Base-by-base conservation (phyloP, 2,888 invertebrate species). In the Catocala nupta region DNA sequence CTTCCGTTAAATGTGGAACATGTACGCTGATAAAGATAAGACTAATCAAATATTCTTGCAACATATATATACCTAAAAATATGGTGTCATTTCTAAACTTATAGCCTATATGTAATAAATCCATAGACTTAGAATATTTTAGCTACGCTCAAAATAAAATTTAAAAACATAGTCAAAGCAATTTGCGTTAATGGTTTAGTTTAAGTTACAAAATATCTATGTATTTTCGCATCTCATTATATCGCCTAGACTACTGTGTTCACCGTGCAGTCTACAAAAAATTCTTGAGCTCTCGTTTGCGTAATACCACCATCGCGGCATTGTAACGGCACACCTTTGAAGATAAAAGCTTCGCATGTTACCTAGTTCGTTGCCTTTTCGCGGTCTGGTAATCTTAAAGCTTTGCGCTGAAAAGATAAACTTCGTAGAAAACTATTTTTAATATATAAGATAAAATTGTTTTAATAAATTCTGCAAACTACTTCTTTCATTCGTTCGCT, bases 261-360 rank as follows among this genome's bases (percentile, higher is more conserved):
- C 75, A 77, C 73, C 74, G 77, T 64, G 75, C 80, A 76, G 72
- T 80, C 78, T 81, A 79, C 81, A 77, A 83, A 83, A 84, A 86
- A 88, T 85, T 88, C 84, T 83, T 83, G 78, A 84, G 82, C 81
- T 86, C 88, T 86, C 87, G 84, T 88, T 88, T 87, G 83, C 82
- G 84, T 87, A 84, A 87, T 83, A 81, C 85, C 81, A 79, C 83
- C 81, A 87, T 89, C 90, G 88, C 81, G 80, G 83, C 81, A 87
- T 89, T 91, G 88, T 90, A 83, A 83, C 83, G 74, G 79, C 83
- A 84, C 88, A 90, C 86, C 87, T 90, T 87, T 85, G 86, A 85
- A 86, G 86, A 87, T 87, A 89, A 89, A 88, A 87, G 85, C 82
- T 76, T 82, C 82, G 78, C 79, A 78, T 81, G 81, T 81, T 79